These are phyloP conservation scores for Rhynchophorus ferrugineus DNA, from an alignment of 1,140 invertebrate genomes.

Conservation along the genomic window DNA sequence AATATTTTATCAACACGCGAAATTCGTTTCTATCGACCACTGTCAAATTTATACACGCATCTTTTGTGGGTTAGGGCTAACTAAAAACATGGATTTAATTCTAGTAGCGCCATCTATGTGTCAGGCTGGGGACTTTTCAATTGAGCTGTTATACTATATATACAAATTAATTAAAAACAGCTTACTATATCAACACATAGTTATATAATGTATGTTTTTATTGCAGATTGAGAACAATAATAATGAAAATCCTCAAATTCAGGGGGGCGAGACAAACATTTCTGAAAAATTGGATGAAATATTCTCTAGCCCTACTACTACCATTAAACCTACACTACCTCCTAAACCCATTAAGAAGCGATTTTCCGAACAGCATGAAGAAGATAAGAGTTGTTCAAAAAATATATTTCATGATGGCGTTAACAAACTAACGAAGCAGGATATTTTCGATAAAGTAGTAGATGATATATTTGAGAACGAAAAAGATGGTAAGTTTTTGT, in stretches of 20 bases:
- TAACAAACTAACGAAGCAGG: conserved; percentile 43
- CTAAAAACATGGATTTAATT: too few species aligned
- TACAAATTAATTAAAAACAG: too few species aligned
- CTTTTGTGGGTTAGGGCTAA: too few species aligned
- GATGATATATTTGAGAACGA: conserved; percentile 39
- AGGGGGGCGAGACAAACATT: too few species aligned
- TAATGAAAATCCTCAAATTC: conserved; percentile 12
- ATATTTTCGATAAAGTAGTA: conserved; percentile 49
- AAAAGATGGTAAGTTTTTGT: conserved; percentile 20
- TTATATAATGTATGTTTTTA: too few species aligned
- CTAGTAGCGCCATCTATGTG: too few species aligned
- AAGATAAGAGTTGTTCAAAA: conserved; percentile 27
- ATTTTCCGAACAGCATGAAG: conserved; percentile 29
- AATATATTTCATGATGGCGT: conserved; percentile 27
- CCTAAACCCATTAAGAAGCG: conserved; percentile 40
- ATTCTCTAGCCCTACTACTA: conserved; percentile 23
- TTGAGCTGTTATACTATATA: too few species aligned
- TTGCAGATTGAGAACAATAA: conserved; percentile 28
- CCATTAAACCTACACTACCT: conserved; percentile 23
- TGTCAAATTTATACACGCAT: too few species aligned
- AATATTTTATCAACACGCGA: too few species aligned
- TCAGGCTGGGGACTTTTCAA: too few species aligned
- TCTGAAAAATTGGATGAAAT: conserved; percentile 10
- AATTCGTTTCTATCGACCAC: too few species aligned
- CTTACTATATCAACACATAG: too few species aligned